These are phyloP conservation scores for Aphelocoma coerulescens DNA, from an alignment of 2,113 vertebrate species.

Conservation along the genomic window DNA sequence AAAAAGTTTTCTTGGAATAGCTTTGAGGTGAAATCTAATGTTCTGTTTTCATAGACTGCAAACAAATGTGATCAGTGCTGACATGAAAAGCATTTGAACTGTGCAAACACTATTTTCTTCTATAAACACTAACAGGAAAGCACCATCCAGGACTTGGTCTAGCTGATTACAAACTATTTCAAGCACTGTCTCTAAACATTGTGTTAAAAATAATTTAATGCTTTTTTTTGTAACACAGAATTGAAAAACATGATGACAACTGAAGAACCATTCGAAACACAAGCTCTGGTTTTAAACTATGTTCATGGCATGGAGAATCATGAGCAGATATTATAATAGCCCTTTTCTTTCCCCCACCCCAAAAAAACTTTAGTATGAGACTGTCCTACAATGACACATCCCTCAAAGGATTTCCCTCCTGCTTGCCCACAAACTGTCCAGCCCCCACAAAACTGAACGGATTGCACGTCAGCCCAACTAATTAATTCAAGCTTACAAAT, in stretches of 20 bases:
- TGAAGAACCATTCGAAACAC: neutral
- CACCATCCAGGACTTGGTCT: neutral
- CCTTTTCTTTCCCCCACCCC: neutral
- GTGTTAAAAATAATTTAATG: conserved; percentile 7
- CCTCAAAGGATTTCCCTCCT: conserved; percentile 31
- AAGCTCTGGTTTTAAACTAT: neutral
- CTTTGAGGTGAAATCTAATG: neutral
- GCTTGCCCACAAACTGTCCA: conserved; percentile 41
- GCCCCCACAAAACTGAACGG: conserved; percentile 39
- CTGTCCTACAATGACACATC: neutral
- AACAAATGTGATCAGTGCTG: neutral
- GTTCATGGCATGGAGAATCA: neutral
- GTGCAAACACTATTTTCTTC: neutral
- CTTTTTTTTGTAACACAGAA: neutral
- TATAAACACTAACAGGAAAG: neutral
- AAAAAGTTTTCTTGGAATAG: neutral
- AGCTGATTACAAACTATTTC: neutral
- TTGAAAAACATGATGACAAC: neutral
- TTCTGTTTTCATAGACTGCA: neutral
- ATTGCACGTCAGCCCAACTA: conserved; percentile 9
- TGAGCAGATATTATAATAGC: neutral
- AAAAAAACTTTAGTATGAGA: neutral
- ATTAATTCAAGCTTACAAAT: conserved; percentile 52
- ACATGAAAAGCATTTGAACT: neutral
- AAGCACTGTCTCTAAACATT: neutral